Percentiles rank a stretch among this genome's conserved stretches.
Conservation (phyloP, 2,797 vertebrate species). For the Synaphobranchus kaupii region DNA sequence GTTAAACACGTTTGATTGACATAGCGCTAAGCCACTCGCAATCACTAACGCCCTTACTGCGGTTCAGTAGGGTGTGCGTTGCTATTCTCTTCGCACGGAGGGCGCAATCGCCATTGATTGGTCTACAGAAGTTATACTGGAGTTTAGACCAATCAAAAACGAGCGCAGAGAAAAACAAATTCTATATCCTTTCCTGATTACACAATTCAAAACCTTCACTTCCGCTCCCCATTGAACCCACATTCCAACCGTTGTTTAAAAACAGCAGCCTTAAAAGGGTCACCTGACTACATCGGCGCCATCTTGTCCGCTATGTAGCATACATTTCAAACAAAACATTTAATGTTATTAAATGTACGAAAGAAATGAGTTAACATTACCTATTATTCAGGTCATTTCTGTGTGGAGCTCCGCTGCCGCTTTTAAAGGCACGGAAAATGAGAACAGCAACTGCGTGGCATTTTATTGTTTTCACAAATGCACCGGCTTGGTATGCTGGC, state of each 20-base stretch:
- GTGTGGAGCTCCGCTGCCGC: conserved; percentile 61
- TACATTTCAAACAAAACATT: conserved; percentile 52
- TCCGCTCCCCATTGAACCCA: conserved; percentile 44
- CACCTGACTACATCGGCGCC: conserved; percentile 63
- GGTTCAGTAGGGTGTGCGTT: background rate
- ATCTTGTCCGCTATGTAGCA: conserved; percentile 59
- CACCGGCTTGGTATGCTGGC: conserved; percentile 52
- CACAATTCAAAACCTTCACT: conserved; percentile 54
- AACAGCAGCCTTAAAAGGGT: conserved; percentile 51
- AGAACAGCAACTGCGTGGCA: conserved; percentile 54
- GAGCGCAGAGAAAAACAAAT: conserved; percentile 24
- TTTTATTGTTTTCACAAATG: conserved; percentile 60
- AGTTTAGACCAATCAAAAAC: background rate
- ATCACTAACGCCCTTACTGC: conserved; percentile 1
- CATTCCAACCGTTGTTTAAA: conserved; percentile 42
- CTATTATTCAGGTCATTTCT: conserved; percentile 61
- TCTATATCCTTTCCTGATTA: conserved; percentile 12
- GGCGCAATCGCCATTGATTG: background rate
- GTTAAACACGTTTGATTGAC: conserved; percentile 28
- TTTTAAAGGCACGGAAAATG: conserved; percentile 53
- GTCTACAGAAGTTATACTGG: background rate
- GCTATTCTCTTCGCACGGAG: background rate
- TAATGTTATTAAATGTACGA: conserved; percentile 57
- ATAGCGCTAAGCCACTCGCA: conserved; percentile 25
- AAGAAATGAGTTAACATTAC: conserved; percentile 64